Base-by-base conservation (phyloP, 2,797 vertebrate species). In the Podarcis siculus region DNA sequence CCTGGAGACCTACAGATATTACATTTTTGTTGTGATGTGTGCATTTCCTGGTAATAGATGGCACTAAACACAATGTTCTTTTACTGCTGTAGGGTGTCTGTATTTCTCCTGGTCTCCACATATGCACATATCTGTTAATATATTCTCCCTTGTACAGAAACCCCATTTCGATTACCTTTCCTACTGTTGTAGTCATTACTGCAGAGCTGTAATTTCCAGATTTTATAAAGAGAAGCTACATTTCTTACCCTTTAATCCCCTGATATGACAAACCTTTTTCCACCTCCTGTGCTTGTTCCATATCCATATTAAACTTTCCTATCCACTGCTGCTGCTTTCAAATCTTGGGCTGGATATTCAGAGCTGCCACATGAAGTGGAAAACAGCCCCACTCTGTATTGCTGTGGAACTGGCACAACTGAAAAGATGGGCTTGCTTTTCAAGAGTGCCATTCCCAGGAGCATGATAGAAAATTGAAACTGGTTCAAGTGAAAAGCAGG, bases 171-270 rank as follows among this genome's bases (percentile, higher is more conserved):
- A 80, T 69, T 71, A 89, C 80, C 39, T 83, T 91, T 92, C 25
- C 21, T 69, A 90, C 55, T 21, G 71, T 77, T 93, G 23, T 32
- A 90, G 75, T 86, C 64, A 92, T 90, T 91, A 75, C 86, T 0
- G 0, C 45, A 90, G 84, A 89, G 75, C 86, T 92, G 58, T 89
- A 0, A 92, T 91, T 93, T 94, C 86, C 87, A 90, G 84, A 76
- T 92, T 91, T 93, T 83, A 89, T 85, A 89, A 91, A 93, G 92
- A 45, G 55, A 89, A 89, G 86, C 55, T 66, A 87, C 67, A 86
- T 92, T 94, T 93, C 32, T 89, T 88, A 92, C 89, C 87, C 78
- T 71, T 92, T 95, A 95, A 95, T 94, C 93, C 87, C 82, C 84
- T 85, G 67, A 75, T 91, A 89, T 86, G 87, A 82, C 91, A 91